A percentile compares a stretch with the other conserved stretches of the same genome.
Evolutionary conservation across 1,140 invertebrate species (phyloP).

Genomic region (Brachionus calyciflorus): DNA sequence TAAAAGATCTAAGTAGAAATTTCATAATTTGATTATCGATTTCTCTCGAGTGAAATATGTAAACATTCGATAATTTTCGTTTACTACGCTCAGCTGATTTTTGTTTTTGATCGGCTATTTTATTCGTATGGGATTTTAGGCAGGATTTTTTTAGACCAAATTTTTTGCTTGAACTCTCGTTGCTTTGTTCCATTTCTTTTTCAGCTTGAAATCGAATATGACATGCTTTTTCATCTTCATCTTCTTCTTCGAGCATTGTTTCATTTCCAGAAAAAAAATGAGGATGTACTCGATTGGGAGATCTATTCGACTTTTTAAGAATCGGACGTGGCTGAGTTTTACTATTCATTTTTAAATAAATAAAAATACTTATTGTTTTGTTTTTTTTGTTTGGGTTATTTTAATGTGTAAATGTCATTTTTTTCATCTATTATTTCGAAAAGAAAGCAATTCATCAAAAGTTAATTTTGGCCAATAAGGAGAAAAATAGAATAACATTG

Average conservation of each 20-base stretch:
- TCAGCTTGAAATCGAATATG: not conserved
- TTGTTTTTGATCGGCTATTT: not conserved
- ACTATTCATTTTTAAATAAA: slow-evolving; percentile 26
- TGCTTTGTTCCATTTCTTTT: not conserved
- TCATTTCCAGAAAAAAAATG: slow-evolving; percentile 36
- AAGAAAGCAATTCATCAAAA: too few relatives aligned
- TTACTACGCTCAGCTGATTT: not conserved
- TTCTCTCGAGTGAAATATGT: slow-evolving; percentile 22
- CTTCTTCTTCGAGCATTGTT: not conserved
- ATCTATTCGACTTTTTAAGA: not conserved
- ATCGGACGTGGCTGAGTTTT: slow-evolving; percentile 30
- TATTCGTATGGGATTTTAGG: not conserved
- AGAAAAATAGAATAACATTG: too few relatives aligned
- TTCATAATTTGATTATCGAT: slow-evolving; percentile 35
- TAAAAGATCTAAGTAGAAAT: slow-evolving; percentile 27
- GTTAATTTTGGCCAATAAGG: too few relatives aligned
- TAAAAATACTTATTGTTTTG: not conserved
- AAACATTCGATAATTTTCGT: not conserved
- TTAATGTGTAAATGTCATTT: slow-evolving; percentile 7
- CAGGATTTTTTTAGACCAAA: slow-evolving; percentile 6
- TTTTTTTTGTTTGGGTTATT: not conserved
- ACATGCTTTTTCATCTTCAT: slow-evolving; percentile 3
- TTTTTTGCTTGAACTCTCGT: slow-evolving; percentile 2
- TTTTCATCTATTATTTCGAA: slow-evolving; percentile 19
- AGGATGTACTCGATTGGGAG: not conserved